These are phyloP conservation scores for Ovibos moschatus DNA, from an alignment of 2,113 vertebrate species.

Conservation along the genomic window DNA sequence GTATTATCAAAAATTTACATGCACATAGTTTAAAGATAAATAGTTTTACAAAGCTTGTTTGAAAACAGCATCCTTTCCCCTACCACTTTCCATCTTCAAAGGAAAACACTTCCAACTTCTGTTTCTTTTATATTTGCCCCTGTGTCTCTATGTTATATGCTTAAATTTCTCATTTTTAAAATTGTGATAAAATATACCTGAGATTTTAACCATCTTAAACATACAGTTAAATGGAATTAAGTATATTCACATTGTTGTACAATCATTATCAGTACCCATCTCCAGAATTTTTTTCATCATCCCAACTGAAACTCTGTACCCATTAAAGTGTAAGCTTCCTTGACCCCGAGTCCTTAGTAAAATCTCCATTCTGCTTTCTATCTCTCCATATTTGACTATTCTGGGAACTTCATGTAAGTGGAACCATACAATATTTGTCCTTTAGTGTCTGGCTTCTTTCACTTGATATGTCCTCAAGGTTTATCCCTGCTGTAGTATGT, in stretches of 20 bases:
- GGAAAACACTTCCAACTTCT: neutral
- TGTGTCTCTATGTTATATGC: neutral
- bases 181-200: neutral
- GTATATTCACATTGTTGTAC: neutral
- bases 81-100: neutral
- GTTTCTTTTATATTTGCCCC: neutral
- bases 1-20: neutral
- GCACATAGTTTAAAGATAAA: neutral
- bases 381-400: neutral
- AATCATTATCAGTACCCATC: neutral
- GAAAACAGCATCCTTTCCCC: neutral
- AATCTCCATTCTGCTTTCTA: neutral
- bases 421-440: neutral
- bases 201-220: neutral
- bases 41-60: slow-evolving; percentile 20
- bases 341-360: neutral
- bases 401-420: neutral
- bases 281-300: neutral
- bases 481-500: neutral
- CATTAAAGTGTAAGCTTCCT: neutral
- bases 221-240: neutral
- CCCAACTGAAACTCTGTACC: neutral
- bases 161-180: neutral
- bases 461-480: neutral
- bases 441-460: neutral